phyloP scores from a whole-genome alignment of 2,797 vertebrate species.

The Danio choprae region DNA sequence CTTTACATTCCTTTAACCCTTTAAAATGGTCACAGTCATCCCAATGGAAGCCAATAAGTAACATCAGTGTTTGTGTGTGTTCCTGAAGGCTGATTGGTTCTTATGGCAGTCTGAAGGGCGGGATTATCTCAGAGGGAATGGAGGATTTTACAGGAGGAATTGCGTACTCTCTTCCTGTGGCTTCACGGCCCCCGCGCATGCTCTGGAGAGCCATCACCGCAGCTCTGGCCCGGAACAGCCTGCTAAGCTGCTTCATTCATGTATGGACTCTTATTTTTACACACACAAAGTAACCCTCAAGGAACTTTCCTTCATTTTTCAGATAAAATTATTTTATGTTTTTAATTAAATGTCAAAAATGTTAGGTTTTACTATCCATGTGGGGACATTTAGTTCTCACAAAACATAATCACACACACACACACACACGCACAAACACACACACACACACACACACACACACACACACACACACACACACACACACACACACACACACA shows the following conservation, averaged over 20 bases:
- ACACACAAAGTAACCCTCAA: background rate
- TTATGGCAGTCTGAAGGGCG: constrained; percentile 81
- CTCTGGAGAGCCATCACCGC: constrained; percentile 77
- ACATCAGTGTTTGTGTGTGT: constrained; percentile 13
- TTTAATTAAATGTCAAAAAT: too few species aligned
- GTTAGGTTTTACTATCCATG: too few species aligned
- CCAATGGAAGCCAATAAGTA: background rate
- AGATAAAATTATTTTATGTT: too few species aligned
- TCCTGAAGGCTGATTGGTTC: constrained; percentile 75
- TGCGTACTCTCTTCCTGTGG: constrained; percentile 70
- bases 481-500: too few species aligned
- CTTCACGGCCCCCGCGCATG: constrained; percentile 70
- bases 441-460: too few species aligned
- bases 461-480: too few species aligned
- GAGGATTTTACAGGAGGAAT: constrained; percentile 86
- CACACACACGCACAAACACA: too few species aligned
- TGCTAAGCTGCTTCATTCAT: constrained; percentile 83
- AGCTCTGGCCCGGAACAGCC: constrained; percentile 74
- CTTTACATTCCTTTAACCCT: too few species aligned
- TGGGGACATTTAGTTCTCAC: too few species aligned
- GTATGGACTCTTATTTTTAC: constrained; percentile 61
- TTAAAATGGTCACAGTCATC: too few species aligned
- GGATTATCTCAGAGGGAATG: constrained; percentile 84
- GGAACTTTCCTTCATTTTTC: too few species aligned
- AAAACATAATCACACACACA: too few species aligned